A percentile compares a stretch with the other conserved stretches of the same genome.
These are phyloP conservation scores for Drosophila helvetica DNA, from an alignment of 2,888 invertebrate species.

Conservation along the genomic window DNA sequence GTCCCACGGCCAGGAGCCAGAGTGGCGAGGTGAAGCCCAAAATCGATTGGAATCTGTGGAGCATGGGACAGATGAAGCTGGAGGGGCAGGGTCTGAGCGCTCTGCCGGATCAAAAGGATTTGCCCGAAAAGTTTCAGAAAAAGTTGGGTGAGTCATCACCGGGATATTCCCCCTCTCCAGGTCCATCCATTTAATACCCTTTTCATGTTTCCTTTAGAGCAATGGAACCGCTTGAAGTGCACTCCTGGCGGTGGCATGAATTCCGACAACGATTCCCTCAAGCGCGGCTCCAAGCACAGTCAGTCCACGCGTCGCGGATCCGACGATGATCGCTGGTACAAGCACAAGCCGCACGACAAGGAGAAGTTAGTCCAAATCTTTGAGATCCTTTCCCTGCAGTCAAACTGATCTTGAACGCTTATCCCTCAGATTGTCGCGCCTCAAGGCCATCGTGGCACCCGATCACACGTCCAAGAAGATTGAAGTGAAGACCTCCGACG, in stretches of 20 bases:
- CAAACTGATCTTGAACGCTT: not conserved
- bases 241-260: conserved; percentile 84
- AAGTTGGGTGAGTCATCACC: conserved; percentile 87
- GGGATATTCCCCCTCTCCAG: too few relatives aligned
- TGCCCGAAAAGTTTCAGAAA: conserved; percentile 92
- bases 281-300: conserved; percentile 71
- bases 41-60: conserved; percentile 87
- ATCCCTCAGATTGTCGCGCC: conserved; percentile 77
- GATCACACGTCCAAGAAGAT: conserved; percentile 88
- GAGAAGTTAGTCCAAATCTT: conserved; percentile 85
- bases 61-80: conserved; percentile 84
- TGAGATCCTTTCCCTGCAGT: not conserved
- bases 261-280: conserved; percentile 81
- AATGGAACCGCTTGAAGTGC: conserved; percentile 92
- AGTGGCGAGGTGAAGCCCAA: conserved; percentile 84
- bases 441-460: conserved; percentile 85
- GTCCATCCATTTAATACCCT: not conserved
- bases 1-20: conserved; percentile 67
- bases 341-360: conserved; percentile 87
- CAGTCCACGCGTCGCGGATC: conserved; percentile 61
- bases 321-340: conserved; percentile 85
- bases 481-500: conserved; percentile 91
- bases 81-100: conserved; percentile 84
- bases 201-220: conserved; percentile 84
- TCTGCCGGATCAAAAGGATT: conserved; percentile 87